Evolutionary conservation across 2,113 vertebrate species (phyloP), one percentile per base, ranked within the genome.

Genomic region (Dryoscopus gambensis): DNA sequence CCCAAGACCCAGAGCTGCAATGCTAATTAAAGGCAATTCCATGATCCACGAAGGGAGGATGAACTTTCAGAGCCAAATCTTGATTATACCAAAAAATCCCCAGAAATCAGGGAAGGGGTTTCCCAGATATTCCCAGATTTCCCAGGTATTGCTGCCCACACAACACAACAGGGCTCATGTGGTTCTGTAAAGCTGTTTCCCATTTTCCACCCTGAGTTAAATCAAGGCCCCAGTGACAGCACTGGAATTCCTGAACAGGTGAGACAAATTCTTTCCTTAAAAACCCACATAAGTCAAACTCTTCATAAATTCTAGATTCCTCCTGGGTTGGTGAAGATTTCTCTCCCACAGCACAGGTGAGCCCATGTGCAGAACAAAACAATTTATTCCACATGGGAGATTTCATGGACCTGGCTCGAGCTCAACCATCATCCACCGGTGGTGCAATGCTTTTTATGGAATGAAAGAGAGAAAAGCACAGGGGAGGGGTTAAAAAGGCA

Each of bases 81-180:
- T 63, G 27, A 59, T 80, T 63, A 47, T 3, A 74, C 7, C 16
- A 77, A 62, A 76, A 52, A 56, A 11, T 0, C 0, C 0, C 0
- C 16, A 35, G n/a, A 67, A 70, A 67, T 8, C 71, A 37, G 17
- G 16, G 55, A 49, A 90, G 84, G 70, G 74, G 18, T 55, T 73
- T 39, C 59, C 75, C 31, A 78, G 33, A 24, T 9, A 15, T 7
- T 74, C 23, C 35, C 79, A 70, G 56, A 44, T 57, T 35, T 76
- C 53, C 70, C 28, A 74, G 19, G 23, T 9, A 5, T 1, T 78
- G 57, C 3, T 87, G 40, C 46, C 28, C 42, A 68, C 44, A 56
- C 15, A 77, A 44, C 30, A 6, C 10, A 70, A 55, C 3, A 85
- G 30, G n/a, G 49, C 16, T 95, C n/a, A 46, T 27, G 33, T 44